Base-by-base conservation (phyloP, 2,888 invertebrate species). In the Pedicia rivosa region DNA sequence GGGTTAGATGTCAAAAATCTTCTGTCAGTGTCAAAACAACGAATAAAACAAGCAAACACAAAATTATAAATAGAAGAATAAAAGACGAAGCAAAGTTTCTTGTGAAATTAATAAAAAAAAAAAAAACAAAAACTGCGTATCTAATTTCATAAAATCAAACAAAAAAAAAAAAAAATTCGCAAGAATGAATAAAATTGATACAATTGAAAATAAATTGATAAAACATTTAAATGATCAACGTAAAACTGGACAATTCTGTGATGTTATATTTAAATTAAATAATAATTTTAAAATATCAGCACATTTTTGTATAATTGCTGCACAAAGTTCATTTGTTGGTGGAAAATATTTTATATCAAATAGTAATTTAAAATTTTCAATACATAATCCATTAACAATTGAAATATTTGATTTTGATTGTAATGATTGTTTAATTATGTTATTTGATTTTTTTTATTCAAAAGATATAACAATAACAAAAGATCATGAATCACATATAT, bases 231-330 rank as follows among this genome's bases (percentile, higher is more conserved):
- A 59, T 38, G 54, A 54, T 16, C 58, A 58, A 42, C 47, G 58
- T 1, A 47, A 50, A 9, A 50, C 50, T 0, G 58, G 58, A 1
- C 52, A 56, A 36, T 58, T 50, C 38, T 58, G 59, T 40, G 58
- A 58, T 41, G 38, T 59, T 10, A 46, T 51, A 35, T 47, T 52
- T 2, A 50, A 51, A 37, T 41, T 52, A 5, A 49, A 49, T 42
- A 45, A 42, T 22, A 46, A 45, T 5, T 39, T 44, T 31, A 41
- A 42, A 37, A 45, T 46, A 16, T 46, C 45, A 37, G 56, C 50
- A 3, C 58, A 58, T 31, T 59, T 56, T 28, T 57, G 59, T 40
- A 56, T 58, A 6, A 48, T 59, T 12, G 59, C 55, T 2, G 56
- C 59, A 1, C 59, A 59, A 41, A 58, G 59, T 37, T 50, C 52